phyloP scores from a whole-genome alignment of 1,140 invertebrate genomes.

The Heliconius congener region DNA sequence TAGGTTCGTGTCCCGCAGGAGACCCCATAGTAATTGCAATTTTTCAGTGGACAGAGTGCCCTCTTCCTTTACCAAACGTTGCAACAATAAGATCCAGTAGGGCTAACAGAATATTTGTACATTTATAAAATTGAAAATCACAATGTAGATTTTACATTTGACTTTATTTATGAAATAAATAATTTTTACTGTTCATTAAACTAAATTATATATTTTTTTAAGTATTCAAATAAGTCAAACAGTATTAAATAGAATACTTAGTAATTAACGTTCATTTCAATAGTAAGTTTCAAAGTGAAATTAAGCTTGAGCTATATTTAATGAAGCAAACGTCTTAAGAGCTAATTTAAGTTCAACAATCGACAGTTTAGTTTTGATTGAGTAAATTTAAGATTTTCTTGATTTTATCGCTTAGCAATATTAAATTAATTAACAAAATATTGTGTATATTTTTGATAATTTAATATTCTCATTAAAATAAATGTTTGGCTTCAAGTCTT shows the following conservation, averaged over 20 bases:
- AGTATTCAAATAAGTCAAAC: not conserved
- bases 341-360: conserved; percentile 26
- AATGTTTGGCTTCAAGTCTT: no score
- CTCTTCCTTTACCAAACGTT: no score
- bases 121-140: no score
- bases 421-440: not conserved
- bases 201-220: not conserved
- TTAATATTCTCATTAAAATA: no score
- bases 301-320: conserved; percentile 30
- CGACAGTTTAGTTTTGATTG: conserved; percentile 21
- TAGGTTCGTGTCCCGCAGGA: no score
- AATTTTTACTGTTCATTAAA: not conserved
- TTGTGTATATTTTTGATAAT: no score
- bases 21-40: no score
- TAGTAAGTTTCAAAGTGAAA: conserved; percentile 32
- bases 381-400: not conserved
- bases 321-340: conserved; percentile 29
- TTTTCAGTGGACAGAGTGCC: no score
- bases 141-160: no score
- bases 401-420: not conserved
- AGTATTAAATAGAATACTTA: not conserved
- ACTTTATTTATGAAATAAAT: not conserved
- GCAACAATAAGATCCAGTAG: no score
- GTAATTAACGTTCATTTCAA: conserved; percentile 17
- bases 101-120: no score